Conservation (phyloP, 2,113 vertebrate genomes). For the Catagonus wagneri region DNA sequence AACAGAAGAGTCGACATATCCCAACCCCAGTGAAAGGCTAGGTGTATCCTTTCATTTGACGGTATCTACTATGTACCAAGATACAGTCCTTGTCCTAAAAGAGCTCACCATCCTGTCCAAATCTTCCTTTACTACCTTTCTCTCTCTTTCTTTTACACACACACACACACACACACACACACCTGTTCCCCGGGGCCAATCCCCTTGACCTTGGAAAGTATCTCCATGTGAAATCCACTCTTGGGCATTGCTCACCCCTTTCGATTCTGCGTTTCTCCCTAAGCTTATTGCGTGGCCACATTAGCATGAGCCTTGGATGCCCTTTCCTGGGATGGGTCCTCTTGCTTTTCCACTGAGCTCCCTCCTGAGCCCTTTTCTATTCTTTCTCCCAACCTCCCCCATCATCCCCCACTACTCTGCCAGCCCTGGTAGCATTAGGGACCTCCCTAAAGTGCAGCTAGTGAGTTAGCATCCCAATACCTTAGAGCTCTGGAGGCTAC, state of each 20-base stretch:
- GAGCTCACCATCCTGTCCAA: neutral
- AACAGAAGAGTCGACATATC: neutral
- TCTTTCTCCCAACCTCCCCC: neutral
- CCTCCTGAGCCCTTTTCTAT: neutral
- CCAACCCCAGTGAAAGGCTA: neutral
- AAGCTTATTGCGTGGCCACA: neutral
- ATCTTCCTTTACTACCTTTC: neutral
- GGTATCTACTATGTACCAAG: neutral
- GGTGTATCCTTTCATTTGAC: neutral
- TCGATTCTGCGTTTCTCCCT: neutral
- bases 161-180: neutral
- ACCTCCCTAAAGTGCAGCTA: neutral
- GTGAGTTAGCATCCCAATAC: neutral
- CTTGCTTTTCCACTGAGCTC: neutral
- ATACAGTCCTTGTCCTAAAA: neutral
- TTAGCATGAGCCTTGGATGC: neutral
- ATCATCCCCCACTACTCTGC: neutral
- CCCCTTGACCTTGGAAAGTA: neutral
- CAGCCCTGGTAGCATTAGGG: neutral
- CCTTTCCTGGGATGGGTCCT: neutral
- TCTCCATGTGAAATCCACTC: neutral
- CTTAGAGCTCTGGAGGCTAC: neutral
- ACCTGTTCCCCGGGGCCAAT: neutral
- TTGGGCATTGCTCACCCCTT: neutral
- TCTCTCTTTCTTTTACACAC: neutral